These are phyloP conservation scores for Amphipyra berbera DNA, from an alignment of 2,888 invertebrate genomes.

Conservation along the genomic window DNA sequence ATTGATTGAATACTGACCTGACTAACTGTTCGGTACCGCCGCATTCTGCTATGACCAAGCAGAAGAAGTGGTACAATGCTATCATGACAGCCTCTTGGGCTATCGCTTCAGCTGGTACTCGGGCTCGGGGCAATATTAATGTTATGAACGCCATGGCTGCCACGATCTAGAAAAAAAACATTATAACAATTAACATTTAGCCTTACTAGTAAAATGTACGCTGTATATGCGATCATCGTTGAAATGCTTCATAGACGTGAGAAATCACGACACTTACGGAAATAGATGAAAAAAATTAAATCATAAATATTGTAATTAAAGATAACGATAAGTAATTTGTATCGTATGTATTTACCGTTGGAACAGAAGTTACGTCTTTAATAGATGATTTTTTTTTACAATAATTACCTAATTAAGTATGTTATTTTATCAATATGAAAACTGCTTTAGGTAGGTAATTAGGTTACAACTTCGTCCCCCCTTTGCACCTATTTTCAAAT, in stretches of 20 bases:
- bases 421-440: too few relatives aligned
- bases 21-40: conserved; percentile 91
- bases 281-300: not conserved
- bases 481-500: not conserved
- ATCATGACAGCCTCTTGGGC: conserved; percentile 93
- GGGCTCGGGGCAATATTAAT: conserved; percentile 91
- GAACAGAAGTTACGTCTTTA: too few relatives aligned
- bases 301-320: too few relatives aligned
- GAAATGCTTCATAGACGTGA: conserved; percentile 9
- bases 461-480: too few relatives aligned
- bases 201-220: too few relatives aligned
- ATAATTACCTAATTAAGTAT: too few relatives aligned
- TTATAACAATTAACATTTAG: not conserved
- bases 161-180: conserved; percentile 87
- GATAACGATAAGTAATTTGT: too few relatives aligned
- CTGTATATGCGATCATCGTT: not conserved
- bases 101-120: conserved; percentile 92
- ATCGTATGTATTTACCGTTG: too few relatives aligned
- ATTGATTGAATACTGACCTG: conserved; percentile 68
- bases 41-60: conserved; percentile 91
- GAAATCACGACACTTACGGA: conserved; percentile 3
- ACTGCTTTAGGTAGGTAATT: too few relatives aligned
- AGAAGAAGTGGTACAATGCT: conserved; percentile 92
- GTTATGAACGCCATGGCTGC: conserved; percentile 89
- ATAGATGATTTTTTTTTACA: too few relatives aligned